Conservation (phyloP, 2,113 vertebrate genomes). For the Chelonoidis abingdonii region DNA sequence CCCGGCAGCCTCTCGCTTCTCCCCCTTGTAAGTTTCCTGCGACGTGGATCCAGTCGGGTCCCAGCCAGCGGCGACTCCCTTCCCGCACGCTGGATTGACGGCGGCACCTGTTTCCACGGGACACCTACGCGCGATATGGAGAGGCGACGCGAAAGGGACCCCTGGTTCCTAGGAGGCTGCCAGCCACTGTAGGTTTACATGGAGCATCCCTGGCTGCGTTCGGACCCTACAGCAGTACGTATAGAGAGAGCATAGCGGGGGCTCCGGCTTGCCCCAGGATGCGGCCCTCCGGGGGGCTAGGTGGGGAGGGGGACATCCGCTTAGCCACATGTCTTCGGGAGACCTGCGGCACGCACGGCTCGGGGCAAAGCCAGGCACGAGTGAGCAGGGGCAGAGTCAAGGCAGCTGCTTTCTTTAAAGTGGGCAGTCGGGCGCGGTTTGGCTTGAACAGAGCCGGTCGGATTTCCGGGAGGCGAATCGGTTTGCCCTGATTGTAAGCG, state of each 20-base stretch:
- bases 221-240: slow-evolving; percentile 68
- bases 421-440: background rate
- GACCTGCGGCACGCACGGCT: background rate
- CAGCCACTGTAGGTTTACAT: slow-evolving; percentile 57
- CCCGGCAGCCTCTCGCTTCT: slow-evolving; percentile 25
- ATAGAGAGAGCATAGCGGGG: background rate
- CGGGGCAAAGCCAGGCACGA: background rate
- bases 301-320: background rate
- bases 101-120: slow-evolving; percentile 42
- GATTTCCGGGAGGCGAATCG: background rate
- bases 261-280: background rate
- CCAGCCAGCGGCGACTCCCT: background rate
- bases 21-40: slow-evolving; percentile 61
- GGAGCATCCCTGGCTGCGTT: slow-evolving; percentile 54
- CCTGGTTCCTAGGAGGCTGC: background rate
- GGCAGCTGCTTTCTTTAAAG: background rate
- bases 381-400: background rate
- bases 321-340: background rate
- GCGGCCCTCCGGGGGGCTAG: background rate
- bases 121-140: slow-evolving; percentile 32
- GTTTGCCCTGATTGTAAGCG: background rate
- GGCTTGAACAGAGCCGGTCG: background rate
- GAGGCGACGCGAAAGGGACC: slow-evolving; percentile 53
- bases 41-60: background rate
- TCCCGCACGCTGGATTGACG: slow-evolving; percentile 39